These are phyloP conservation scores for Daubentonia madagascariensis DNA, from an alignment of 2,113 vertebrate genomes.

Conservation along the genomic window DNA sequence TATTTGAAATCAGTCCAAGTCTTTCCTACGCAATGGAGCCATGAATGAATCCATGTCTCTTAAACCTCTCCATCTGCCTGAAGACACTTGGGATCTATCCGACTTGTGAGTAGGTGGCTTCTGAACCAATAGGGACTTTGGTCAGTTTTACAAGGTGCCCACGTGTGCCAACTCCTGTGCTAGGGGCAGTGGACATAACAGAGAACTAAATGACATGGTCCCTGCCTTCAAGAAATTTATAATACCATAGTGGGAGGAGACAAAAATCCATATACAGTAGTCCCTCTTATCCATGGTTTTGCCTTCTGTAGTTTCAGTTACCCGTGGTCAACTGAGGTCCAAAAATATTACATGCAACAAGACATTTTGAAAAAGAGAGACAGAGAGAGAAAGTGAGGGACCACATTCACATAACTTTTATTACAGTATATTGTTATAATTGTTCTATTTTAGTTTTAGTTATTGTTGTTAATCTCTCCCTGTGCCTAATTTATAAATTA, in stretches of 20 bases:
- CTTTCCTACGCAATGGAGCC: not conserved
- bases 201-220: not conserved
- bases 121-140: not conserved
- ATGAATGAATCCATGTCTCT: not conserved
- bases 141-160: not conserved
- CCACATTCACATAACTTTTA: not conserved
- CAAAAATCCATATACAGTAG: not conserved
- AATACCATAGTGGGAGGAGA: not conserved
- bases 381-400: no score
- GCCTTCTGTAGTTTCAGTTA: not conserved
- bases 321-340: not conserved
- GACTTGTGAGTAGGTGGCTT: not conserved
- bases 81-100: not conserved
- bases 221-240: not conserved
- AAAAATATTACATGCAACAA: not conserved
- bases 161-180: not conserved
- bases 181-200: not conserved
- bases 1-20: not conserved
- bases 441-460: not conserved
- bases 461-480: not conserved
- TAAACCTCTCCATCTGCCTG: not conserved
- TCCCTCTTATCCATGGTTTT: not conserved
- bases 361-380: not conserved
- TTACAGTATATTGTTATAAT: not conserved
- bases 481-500: not conserved